Conservation (phyloP, 2,797 vertebrate species). For the Cynodonichthys magdalenae region DNA sequence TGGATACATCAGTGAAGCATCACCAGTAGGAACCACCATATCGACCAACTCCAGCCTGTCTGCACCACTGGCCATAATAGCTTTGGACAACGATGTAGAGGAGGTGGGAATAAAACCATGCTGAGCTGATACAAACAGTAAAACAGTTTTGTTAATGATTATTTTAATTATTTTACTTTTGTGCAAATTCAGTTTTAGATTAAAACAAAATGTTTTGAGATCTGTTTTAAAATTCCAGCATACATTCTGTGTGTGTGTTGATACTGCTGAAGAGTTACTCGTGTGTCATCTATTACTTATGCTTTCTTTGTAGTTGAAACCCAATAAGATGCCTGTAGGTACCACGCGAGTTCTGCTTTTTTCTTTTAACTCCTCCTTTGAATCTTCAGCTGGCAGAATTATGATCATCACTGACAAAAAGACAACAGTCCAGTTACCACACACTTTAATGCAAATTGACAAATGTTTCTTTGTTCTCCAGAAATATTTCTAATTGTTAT, state of each 20-base stretch:
- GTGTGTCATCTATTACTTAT: slow-evolving; percentile 47
- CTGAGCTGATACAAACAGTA: neutral
- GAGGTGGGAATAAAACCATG: slow-evolving; percentile 80
- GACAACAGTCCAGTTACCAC: neutral
- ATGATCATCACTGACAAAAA: neutral
- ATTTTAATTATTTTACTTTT: no score
- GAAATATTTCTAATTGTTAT: no score
- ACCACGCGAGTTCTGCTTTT: slow-evolving; percentile 57
- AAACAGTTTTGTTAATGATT: neutral
- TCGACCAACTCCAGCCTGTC: slow-evolving; percentile 83
- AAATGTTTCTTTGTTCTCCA: no score
- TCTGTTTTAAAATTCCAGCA: no score
- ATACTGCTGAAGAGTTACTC: neutral
- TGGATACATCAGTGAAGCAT: slow-evolving; percentile 92
- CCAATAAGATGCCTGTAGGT: slow-evolving; percentile 86
- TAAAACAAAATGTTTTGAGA: no score
- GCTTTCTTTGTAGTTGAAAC: slow-evolving; percentile 71
- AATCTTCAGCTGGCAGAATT: neutral
- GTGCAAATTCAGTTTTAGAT: no score
- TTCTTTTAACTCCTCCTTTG: slow-evolving; percentile 13
- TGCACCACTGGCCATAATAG: slow-evolving; percentile 84
- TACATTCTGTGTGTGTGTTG: neutral
- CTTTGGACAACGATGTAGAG: slow-evolving; percentile 95
- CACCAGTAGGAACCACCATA: slow-evolving; percentile 91
- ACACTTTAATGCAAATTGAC: neutral